These are phyloP conservation scores for Chaenogobius annularis DNA, from an alignment of 2,113 vertebrate genomes.

Conservation along the genomic window DNA sequence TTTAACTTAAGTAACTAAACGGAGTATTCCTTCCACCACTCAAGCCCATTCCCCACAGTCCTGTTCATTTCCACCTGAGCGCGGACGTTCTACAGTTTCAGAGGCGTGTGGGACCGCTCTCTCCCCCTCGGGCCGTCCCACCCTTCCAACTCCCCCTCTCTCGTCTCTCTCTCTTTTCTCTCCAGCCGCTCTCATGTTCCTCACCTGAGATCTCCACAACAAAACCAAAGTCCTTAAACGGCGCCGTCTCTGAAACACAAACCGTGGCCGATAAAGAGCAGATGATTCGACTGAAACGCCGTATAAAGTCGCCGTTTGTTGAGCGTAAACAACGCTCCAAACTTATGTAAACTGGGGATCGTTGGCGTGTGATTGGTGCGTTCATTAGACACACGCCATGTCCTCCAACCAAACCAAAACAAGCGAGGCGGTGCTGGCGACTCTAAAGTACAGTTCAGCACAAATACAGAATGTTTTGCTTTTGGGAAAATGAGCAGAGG, in stretches of 20 bases:
- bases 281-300: background rate
- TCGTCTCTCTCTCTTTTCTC: background rate
- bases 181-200: conserved; percentile 12
- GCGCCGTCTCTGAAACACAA: background rate
- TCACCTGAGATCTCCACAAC: conserved; percentile 25
- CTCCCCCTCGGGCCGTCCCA: background rate
- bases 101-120: conserved; percentile 22
- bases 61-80: conserved; percentile 10
- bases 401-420: too few species aligned
- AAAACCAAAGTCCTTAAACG: background rate
- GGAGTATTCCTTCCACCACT: too few species aligned
- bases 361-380: background rate
- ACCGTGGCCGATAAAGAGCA: background rate
- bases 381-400: too few species aligned
- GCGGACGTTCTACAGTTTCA: conserved; percentile 24
- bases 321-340: background rate
- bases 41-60: conserved; percentile 7
- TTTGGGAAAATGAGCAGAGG: too few species aligned
- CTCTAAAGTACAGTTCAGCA: too few species aligned
- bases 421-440: too few species aligned
- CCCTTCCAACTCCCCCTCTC: background rate
- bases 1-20: too few species aligned
- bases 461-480: too few species aligned
- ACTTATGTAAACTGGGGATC: background rate
- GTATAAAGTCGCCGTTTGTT: background rate